Percentiles rank a stretch among this genome's conserved stretches.
These are phyloP conservation scores for Thalpophila matura DNA, from an alignment of 2,888 invertebrate genomes.

Conservation along the genomic window DNA sequence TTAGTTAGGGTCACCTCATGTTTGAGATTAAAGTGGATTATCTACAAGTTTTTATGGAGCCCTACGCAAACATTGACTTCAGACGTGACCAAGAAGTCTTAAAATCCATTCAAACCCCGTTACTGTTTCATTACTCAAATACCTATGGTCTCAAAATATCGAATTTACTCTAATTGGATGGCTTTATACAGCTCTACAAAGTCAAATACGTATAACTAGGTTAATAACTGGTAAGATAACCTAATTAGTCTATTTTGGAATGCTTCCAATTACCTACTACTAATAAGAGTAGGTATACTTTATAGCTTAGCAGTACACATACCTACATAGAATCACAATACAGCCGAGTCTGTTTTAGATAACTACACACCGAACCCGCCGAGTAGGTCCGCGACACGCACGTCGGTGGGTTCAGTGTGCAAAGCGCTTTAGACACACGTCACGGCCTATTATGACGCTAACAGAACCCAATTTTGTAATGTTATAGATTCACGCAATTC, in stretches of 20 bases:
- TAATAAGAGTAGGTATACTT: conserved; percentile 5
- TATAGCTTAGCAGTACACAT: too few relatives aligned
- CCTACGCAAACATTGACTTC: conserved; percentile 16
- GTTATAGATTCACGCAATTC: too few relatives aligned
- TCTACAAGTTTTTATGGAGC: conserved; percentile 27
- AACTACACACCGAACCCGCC: too few relatives aligned
- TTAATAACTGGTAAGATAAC: conserved; percentile 38
- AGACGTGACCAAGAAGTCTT: conserved; percentile 4
- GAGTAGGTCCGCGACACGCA: too few relatives aligned
- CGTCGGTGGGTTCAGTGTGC: too few relatives aligned
- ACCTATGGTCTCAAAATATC: conserved; percentile 6
- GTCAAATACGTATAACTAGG: conserved; percentile 32
- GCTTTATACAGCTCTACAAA: conserved; percentile 11
- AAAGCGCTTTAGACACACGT: too few relatives aligned
- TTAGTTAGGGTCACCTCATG: conserved; percentile 29
- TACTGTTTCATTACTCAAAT: conserved; percentile 11
- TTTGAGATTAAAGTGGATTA: conserved; percentile 32
- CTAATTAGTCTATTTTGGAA: conserved; percentile 30
- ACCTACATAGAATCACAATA: not conserved
- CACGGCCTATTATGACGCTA: too few relatives aligned
- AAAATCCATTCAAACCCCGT: conserved; percentile 1
- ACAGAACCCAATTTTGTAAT: too few relatives aligned
- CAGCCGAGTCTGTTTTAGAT: too few relatives aligned
- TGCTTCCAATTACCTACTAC: conserved; percentile 25
- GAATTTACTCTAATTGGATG: conserved; percentile 23